These are phyloP conservation scores for Sapajus apella DNA, from an alignment of 2,113 vertebrate species.

Conservation along the genomic window DNA sequence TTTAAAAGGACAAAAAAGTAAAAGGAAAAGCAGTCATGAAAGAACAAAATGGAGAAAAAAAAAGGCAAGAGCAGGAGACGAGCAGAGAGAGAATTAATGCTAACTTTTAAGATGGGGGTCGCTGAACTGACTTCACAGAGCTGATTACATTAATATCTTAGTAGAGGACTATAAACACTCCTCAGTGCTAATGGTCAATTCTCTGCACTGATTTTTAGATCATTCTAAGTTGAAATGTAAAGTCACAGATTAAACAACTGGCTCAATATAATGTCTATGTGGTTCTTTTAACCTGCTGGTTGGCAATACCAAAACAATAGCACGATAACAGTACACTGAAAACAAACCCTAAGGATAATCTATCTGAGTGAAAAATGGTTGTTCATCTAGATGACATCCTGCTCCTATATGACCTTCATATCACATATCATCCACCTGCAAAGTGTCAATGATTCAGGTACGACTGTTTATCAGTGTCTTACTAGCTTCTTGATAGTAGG, in stretches of 20 bases:
- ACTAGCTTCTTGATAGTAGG: neutral
- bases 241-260: neutral
- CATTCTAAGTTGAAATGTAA: neutral
- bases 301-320: neutral
- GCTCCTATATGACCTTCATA: neutral
- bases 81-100: accelerated
- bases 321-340: neutral
- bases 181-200: neutral
- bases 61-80: neutral
- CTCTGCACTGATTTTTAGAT: neutral
- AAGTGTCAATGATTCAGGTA: neutral
- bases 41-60: neutral
- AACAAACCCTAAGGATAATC: neutral
- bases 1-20: neutral
- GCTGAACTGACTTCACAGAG: neutral
- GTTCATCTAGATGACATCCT: neutral
- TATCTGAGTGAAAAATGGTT: neutral
- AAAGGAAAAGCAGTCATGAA: neutral
- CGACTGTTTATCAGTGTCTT: neutral
- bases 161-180: neutral
- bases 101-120: neutral
- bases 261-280: neutral
- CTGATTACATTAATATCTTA: neutral
- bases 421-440: neutral
- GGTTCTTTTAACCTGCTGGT: neutral